phyloP scores from a whole-genome alignment of 1,140 invertebrate genomes.

The Gonioctena quinquepunctata region DNA sequence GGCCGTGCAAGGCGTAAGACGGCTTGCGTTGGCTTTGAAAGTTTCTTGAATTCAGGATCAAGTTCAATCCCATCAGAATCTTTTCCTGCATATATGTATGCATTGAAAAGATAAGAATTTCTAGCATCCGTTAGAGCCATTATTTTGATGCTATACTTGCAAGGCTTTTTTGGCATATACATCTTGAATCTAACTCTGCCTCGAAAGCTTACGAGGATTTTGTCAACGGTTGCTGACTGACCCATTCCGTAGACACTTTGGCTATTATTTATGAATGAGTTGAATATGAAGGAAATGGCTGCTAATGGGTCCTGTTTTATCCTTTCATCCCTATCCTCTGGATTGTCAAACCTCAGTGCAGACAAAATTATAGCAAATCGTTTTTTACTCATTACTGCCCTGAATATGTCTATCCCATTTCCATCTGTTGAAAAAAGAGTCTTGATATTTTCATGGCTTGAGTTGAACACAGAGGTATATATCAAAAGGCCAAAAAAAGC shows the following conservation, averaged over 20 bases:
- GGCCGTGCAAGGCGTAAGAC: constrained; percentile 9
- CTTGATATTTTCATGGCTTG: neutral
- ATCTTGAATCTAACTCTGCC: constrained; percentile 13
- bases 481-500: neutral
- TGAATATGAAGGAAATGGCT: neutral
- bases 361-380: neutral
- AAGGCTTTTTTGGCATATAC: constrained; percentile 19
- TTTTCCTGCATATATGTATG: constrained; percentile 15
- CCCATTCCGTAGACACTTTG: neutral
- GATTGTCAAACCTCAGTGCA: neutral
- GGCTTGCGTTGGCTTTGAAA: neutral
- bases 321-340: neutral
- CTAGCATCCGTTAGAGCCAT: constrained; percentile 3
- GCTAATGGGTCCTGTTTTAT: neutral
- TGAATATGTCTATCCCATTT: neutral
- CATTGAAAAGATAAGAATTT: constrained; percentile 40
- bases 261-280: neutral
- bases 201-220: constrained; percentile 40
- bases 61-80: neutral
- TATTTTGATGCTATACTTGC: constrained; percentile 25
- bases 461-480: neutral
- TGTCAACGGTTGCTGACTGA: constrained; percentile 38
- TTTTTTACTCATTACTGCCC: neutral
- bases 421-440: neutral
- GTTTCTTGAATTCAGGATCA: neutral